A percentile compares a stretch with the other conserved stretches of the same genome.
Conservation (phyloP, 2,113 vertebrate species). For the Burhinus oedicnemus region DNA sequence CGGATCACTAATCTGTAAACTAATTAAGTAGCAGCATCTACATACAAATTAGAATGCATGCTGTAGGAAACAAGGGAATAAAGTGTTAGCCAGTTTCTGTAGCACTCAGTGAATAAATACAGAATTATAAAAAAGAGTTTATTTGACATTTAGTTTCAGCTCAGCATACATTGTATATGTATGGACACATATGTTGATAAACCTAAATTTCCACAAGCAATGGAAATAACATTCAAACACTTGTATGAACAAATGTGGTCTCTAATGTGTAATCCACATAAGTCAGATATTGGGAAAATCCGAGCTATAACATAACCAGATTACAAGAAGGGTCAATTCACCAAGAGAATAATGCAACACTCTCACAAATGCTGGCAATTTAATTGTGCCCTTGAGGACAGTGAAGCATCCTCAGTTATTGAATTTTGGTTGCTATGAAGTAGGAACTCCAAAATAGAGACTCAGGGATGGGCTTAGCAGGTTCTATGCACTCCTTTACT, state of each 20-base stretch:
- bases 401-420: neutral
- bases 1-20: neutral
- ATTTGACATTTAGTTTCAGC: neutral
- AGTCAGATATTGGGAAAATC: neutral
- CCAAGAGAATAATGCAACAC: neutral
- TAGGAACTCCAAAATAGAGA: neutral
- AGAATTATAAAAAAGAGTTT: neutral
- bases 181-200: neutral
- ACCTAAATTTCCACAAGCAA: neutral
- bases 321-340: neutral
- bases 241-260: neutral
- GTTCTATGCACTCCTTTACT: neutral
- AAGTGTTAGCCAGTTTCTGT: neutral
- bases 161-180: neutral
- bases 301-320: neutral
- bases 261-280: neutral
- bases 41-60: neutral
- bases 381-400: neutral
- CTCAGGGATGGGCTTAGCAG: neutral
- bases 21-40: conserved; percentile 18
- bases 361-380: neutral
- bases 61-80: neutral
- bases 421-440: neutral
- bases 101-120: neutral
- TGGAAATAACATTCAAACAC: neutral